phyloP scores from a whole-genome alignment of 2,888 invertebrate species.

The Spodoptera picta region DNA sequence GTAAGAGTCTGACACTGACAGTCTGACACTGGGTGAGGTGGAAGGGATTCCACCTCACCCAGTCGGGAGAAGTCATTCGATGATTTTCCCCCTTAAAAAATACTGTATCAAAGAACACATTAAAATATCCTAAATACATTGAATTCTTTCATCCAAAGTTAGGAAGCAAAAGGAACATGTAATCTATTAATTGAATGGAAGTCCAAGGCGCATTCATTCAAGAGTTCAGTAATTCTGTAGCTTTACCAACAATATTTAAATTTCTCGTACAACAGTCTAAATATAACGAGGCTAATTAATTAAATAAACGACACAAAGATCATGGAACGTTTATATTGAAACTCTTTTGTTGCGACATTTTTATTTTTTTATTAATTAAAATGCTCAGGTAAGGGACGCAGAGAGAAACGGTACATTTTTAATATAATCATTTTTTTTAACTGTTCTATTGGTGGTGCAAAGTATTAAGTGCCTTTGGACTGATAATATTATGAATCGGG shows the following conservation, averaged over 20 bases:
- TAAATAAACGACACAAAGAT: conserved; percentile 31
- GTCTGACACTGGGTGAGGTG: too few species aligned
- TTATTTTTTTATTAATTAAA: conserved; percentile 33
- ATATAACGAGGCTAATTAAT: conserved; percentile 46
- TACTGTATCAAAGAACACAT: too few species aligned
- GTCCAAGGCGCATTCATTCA: conserved; percentile 17
- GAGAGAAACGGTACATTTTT: conserved; percentile 13
- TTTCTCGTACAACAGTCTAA: conserved; percentile 25
- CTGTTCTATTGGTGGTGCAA: too few species aligned
- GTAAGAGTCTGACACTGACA: too few species aligned
- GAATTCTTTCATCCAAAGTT: too few species aligned
- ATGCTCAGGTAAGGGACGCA: neutral
- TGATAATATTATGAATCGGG: too few species aligned
- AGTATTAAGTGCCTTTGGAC: too few species aligned
- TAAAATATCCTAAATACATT: too few species aligned
- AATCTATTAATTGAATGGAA: neutral
- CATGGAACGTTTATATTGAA: conserved; percentile 15
- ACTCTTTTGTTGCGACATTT: conserved; percentile 17
- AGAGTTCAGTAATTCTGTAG: neutral
- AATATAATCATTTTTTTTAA: neutral
- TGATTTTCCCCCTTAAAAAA: too few species aligned
- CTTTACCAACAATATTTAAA: conserved; percentile 22
- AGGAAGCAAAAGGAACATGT: too few species aligned
- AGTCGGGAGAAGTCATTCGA: too few species aligned
- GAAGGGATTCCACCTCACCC: too few species aligned